These are phyloP conservation scores for Pteromalus puparum DNA, from an alignment of 1,140 invertebrate genomes.

Conservation along the genomic window DNA sequence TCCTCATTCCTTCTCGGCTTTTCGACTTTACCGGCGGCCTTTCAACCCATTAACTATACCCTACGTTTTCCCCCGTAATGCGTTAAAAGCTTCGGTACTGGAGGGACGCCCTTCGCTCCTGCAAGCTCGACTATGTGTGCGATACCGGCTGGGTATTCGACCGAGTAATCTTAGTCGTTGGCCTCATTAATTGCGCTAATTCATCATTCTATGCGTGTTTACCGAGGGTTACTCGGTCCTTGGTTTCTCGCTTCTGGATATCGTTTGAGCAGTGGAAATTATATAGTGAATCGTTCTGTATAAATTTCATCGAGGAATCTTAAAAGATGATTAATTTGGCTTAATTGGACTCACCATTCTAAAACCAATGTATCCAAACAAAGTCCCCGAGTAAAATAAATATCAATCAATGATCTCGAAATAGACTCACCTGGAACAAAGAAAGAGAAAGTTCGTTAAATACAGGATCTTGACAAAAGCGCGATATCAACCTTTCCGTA, in stretches of 20 bases:
- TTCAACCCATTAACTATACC: slow-evolving; percentile 9
- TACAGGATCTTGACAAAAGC: too few relatives aligned
- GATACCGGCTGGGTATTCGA: neutral
- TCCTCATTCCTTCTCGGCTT: neutral
- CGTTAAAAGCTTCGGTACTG: slow-evolving; percentile 6
- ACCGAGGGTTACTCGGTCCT: neutral
- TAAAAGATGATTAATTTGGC: too few relatives aligned
- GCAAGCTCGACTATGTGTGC: neutral
- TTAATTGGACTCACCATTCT: too few relatives aligned
- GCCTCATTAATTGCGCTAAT: neutral
- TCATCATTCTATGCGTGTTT: neutral
- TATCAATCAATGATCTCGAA: too few relatives aligned
- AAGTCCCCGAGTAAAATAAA: neutral
- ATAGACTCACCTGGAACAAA: too few relatives aligned
- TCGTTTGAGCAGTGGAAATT: neutral
- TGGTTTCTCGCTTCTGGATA: neutral
- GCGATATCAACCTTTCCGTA: too few relatives aligned
- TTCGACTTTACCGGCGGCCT: neutral
- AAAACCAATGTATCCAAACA: neutral
- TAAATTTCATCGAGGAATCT: too few relatives aligned
- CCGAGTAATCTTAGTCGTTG: neutral
- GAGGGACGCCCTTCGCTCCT: neutral
- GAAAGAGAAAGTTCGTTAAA: too few relatives aligned
- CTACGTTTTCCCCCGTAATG: neutral
- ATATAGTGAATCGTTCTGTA: too few relatives aligned